Evolutionary conservation across 1,140 invertebrate species (phyloP), one percentile per base, ranked within the genome.

Genomic region (Hirudo medicinalis): DNA sequence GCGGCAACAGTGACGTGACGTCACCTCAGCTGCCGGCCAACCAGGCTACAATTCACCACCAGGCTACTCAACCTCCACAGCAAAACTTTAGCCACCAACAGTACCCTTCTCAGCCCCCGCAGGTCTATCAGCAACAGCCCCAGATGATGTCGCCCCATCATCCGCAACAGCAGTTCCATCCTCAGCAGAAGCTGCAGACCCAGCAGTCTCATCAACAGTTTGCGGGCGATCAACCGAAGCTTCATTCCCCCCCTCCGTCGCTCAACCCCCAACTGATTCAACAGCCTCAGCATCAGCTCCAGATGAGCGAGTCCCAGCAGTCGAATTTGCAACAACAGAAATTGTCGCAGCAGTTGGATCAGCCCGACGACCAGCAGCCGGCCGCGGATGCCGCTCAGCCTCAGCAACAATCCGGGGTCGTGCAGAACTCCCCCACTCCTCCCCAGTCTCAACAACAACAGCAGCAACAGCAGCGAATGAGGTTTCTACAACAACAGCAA

Each of bases 61-160:
- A 66, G 22, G 19, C n/a, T 53, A 29, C 40, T 60, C 70, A 71
- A 54, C 69, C 22, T 0, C 54, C 15, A 29, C 57, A 66, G 25
- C 55, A 57, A 29, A 40, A 9, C 55, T 66, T 32, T 55, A 25
- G 69, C 29, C 67, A 54, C 54, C 72, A 72, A 69, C 75, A 75
- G 68, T 72, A 73, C 15, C 43, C 43, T 49, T 17, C 43, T 49
- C 43, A 49, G 63, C 49, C 40, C 19, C 67, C 66, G 29, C 72
- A 60, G 25, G 75, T 75, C 54, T 43, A 60, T 6, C 69, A 74
- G 36, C 70, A 72, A 22, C n/a, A 60, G 29, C 55, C 27, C 6
- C 53, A 32, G 36, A 6, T 53, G 69, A 22, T 25, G 25, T 27
- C 43, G 13, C 43, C 69, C 0, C 70, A 71, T 19, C 27, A 36